Evolutionary conservation across 2,113 vertebrate species (phyloP).

Genomic region (Sialia sialis): DNA sequence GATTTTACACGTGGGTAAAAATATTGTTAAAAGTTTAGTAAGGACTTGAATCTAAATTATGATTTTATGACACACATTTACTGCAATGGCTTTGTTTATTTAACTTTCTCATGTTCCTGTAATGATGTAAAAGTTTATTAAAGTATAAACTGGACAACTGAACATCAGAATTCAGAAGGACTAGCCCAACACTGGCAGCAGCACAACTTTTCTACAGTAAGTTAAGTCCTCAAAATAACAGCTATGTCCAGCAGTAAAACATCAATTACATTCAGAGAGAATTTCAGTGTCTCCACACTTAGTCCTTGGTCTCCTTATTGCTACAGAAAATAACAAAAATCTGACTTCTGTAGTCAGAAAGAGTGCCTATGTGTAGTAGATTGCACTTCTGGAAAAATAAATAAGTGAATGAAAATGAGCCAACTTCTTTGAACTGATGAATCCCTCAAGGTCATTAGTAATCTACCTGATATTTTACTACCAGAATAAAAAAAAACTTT

Average conservation of each 20-base stretch:
- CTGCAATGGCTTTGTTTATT: background rate
- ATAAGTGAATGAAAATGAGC: background rate
- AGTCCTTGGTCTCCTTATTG: background rate
- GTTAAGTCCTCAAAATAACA: background rate
- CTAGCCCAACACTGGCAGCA: background rate
- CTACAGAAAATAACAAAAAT: background rate
- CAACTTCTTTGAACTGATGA: background rate
- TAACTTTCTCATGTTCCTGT: background rate
- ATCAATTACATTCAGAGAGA: background rate
- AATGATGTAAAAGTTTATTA: background rate
- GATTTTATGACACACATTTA: background rate
- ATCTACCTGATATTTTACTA: background rate
- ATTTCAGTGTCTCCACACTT: background rate
- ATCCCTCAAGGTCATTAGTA: background rate
- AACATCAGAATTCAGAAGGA: background rate
- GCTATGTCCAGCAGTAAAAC: background rate
- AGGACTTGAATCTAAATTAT: background rate
- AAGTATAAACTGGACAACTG: background rate
- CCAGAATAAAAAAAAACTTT: background rate
- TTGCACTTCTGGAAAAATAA: background rate
- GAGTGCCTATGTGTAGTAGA: background rate
- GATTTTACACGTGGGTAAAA: background rate
- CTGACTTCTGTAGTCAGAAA: background rate
- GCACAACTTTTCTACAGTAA: background rate
- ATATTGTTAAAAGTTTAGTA: background rate